phyloP scores from a whole-genome alignment of 2,888 invertebrate species.

The Nomada goodeniana region DNA sequence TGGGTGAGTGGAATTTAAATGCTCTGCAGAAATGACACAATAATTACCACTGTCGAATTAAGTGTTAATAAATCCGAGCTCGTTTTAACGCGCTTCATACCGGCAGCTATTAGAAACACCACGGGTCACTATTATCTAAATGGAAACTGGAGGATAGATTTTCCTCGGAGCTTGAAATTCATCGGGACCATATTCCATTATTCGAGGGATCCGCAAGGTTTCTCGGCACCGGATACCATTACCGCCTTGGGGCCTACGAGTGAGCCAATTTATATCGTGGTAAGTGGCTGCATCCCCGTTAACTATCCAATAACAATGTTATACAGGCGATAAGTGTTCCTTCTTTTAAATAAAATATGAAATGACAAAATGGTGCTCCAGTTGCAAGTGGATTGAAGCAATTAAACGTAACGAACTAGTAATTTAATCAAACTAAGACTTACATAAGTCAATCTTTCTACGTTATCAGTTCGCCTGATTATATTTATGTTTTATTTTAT shows the following conservation, averaged over 20 bases:
- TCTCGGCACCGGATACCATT: constrained; percentile 93
- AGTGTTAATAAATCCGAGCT: background rate
- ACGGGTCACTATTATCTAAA: constrained; percentile 95
- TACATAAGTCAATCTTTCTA: too few species aligned
- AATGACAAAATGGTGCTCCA: background rate
- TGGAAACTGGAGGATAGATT: constrained; percentile 97
- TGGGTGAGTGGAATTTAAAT: constrained; percentile 87
- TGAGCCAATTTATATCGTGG: constrained; percentile 95
- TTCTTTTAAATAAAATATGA: background rate
- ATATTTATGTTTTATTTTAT: too few species aligned
- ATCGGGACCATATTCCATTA: constrained; percentile 96
- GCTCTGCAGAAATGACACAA: too few species aligned
- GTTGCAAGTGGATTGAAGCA: background rate
- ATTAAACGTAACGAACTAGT: too few species aligned
- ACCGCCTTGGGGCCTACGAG: constrained; percentile 94
- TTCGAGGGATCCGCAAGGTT: constrained; percentile 92
- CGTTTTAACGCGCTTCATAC: constrained; percentile 28
- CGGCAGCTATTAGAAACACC: constrained; percentile 92
- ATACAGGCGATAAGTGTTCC: background rate
- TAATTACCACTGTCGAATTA: background rate
- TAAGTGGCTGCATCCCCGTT: constrained; percentile 83
- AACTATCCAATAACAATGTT: constrained; percentile 4
- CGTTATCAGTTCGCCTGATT: too few species aligned
- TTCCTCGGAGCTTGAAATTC: constrained; percentile 91
- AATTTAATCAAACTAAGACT: too few species aligned